Evolutionary conservation across 2,797 vertebrate genomes (phyloP).

Genomic region (Hippocampus kuda): DNA sequence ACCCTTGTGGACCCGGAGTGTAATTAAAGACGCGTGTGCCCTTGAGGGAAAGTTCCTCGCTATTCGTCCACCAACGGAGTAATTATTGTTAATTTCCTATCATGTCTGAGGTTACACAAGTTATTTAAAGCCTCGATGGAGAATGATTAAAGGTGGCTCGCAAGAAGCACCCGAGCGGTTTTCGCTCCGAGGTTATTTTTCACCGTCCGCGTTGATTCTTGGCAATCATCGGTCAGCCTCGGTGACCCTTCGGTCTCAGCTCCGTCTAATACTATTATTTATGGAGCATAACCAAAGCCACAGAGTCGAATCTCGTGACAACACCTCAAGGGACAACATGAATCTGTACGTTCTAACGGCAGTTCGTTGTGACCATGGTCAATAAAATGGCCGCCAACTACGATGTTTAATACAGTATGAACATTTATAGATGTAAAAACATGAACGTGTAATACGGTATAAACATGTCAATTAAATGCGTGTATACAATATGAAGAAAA

Average conservation of each 20-base stretch:
- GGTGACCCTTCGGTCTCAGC: not conserved
- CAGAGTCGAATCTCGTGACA: too few relatives aligned
- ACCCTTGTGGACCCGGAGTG: constrained; percentile 32
- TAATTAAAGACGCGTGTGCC: constrained; percentile 51
- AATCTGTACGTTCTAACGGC: too few relatives aligned
- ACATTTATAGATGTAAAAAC: too few relatives aligned
- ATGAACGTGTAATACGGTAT: too few relatives aligned
- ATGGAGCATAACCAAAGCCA: not conserved
- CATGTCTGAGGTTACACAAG: constrained; percentile 43
- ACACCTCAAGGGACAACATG: too few relatives aligned
- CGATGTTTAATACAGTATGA: too few relatives aligned
- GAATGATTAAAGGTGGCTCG: constrained; percentile 54
- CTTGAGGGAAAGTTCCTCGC: constrained; percentile 46
- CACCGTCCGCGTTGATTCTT: constrained; percentile 45
- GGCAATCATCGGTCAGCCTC: constrained; percentile 47
- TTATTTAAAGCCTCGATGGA: constrained; percentile 49
- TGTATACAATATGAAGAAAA: too few relatives aligned
- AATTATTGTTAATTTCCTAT: constrained; percentile 49
- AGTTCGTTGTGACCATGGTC: too few relatives aligned
- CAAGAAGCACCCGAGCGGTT: constrained; percentile 47
- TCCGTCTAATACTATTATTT: constrained; percentile 4
- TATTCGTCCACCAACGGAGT: constrained; percentile 31
- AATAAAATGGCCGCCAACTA: too few relatives aligned
- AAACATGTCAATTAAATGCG: too few relatives aligned
- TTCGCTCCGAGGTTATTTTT: constrained; percentile 40